Conservation (phyloP, 2,113 vertebrate species). For the Xiphophorus couchianus region DNA sequence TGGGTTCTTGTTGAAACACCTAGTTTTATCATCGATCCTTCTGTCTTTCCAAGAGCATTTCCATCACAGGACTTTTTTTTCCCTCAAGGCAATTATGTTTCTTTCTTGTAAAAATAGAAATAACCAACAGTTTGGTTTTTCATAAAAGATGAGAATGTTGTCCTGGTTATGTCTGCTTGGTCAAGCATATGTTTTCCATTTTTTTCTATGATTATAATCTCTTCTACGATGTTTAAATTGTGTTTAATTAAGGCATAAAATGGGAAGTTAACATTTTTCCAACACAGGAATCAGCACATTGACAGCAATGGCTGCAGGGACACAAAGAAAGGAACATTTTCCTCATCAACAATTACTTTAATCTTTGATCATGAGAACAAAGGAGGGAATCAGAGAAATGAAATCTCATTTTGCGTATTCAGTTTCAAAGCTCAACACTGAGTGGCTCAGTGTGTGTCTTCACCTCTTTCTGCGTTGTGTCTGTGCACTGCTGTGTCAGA, state of each 20-base stretch:
- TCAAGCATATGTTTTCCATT: no score
- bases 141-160: no score
- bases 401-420: neutral
- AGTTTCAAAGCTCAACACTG: neutral
- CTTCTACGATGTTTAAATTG: no score
- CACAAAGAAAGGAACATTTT: neutral
- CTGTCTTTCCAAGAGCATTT: neutral
- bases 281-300: no score
- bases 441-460: neutral
- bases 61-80: no score
- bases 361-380: neutral
- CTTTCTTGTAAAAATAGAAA: neutral
- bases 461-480: neutral
- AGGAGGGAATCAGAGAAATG: neutral
- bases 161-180: no score
- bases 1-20: neutral
- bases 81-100: neutral
- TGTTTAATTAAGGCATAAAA: no score
- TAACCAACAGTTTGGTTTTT: no score
- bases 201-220: no score
- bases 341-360: no score
- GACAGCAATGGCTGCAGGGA: no score
- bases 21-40: neutral
- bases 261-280: no score
- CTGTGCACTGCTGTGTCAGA: neutral